Base-by-base conservation (phyloP, 2,797 vertebrate genomes). In the Smutsia temminckii region DNA sequence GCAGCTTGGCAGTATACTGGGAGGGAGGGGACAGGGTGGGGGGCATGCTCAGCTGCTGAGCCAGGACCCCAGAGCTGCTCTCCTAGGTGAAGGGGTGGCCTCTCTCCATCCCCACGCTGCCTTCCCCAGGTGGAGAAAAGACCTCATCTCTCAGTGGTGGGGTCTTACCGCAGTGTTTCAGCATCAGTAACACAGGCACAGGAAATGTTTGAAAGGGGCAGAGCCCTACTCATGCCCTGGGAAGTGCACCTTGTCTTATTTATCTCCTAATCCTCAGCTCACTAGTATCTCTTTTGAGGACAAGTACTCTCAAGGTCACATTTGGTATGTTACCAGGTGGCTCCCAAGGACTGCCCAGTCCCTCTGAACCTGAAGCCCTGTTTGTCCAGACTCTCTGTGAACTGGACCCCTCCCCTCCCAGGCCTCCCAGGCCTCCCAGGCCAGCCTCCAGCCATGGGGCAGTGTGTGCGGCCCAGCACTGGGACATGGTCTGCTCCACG, bases 1-100 rank as follows among this genome's bases (percentile, higher is more conserved):
- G 97, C 80, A 99, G 97, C 6, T 95, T 97, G 0, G 85, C 13
- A 0, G 97, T 96, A 37, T 98, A 99, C 98, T 99, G 69, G 34
- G 57, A 85, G 23, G 32, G 42, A 16, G 20, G 40, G n/a, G 25
- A 6, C 9, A 51, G 75, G 12, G 4, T 29, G 7, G 10, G 71
- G 51, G 37, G 3, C 1, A 1, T 0, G 13, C 21, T 20, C 69
- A 55, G 42, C 4, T 8, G 53, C 37, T 64, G 59, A 91, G 46
- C 51, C n/a, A 69, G 66, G 32, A 14, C n/a, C 34, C 40, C 57
- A 68, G 37, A 86, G 66, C 59, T 40, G 27, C 57, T 53, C 7
- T 34, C 63, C 51, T 40, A 42, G 46, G 32, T 12, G 3, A 37
- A 32, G 5, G 16, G 32, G 71, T 34, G 25, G 3, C 23, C 49